Evolutionary conservation across 2,888 invertebrate species (phyloP).

Genomic region (Spialia ferax): DNA sequence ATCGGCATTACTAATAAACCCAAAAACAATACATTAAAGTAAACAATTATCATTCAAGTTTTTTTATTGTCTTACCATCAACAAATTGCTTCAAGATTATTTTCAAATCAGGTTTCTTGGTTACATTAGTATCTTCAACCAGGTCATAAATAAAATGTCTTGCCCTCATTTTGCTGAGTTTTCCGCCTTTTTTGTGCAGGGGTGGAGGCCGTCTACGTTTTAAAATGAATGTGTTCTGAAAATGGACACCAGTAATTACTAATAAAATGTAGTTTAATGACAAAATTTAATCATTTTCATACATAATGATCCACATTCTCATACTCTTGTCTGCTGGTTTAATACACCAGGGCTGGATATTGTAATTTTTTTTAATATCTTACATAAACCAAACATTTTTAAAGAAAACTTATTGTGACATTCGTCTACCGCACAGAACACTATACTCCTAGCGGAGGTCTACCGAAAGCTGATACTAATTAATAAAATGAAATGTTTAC

Average conservation of each 20-base stretch:
- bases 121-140: constrained; percentile 87
- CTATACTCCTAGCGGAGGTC: no score
- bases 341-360: constrained; percentile 53
- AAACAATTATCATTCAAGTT: neutral
- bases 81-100: constrained; percentile 91
- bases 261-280: no score
- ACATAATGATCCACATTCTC: constrained; percentile 4
- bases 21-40: neutral
- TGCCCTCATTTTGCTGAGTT: constrained; percentile 80
- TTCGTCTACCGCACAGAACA: neutral
- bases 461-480: neutral
- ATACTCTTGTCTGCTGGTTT: constrained; percentile 72
- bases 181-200: constrained; percentile 87
- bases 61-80: constrained; percentile 78
- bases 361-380: constrained; percentile 54
- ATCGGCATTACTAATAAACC: no score
- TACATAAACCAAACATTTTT: constrained; percentile 64
- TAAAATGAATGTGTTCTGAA: constrained; percentile 92
- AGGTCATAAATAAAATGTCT: constrained; percentile 92
- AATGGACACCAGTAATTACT: constrained; percentile 52
- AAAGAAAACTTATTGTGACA: neutral
- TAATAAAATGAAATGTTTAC: neutral
- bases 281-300: neutral
- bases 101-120: constrained; percentile 85
- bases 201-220: constrained; percentile 87